A percentile compares a stretch with the other conserved stretches of the same genome.
These are phyloP conservation scores for Sclerodermus sp. DNA, from an alignment of 2,888 invertebrate species.

Conservation along the genomic window DNA sequence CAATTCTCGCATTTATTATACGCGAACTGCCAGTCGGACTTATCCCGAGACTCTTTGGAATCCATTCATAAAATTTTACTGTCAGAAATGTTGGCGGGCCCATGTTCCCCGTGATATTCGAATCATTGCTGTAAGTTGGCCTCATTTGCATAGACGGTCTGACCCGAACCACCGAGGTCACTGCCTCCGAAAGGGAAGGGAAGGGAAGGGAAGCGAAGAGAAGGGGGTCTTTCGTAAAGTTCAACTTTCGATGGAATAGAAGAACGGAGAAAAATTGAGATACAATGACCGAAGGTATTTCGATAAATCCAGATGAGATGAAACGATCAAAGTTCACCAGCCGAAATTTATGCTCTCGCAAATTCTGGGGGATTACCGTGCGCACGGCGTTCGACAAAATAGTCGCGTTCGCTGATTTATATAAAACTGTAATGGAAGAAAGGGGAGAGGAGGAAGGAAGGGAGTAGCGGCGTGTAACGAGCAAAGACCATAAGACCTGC, in stretches of 20 bases:
- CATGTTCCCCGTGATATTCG: constrained; percentile 10
- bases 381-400: constrained; percentile 29
- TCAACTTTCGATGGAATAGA: too few species aligned
- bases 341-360: constrained; percentile 42
- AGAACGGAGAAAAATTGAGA: too few species aligned
- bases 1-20: too few species aligned
- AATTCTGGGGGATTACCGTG: constrained; percentile 37
- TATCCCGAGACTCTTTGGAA: too few species aligned
- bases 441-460: too few species aligned
- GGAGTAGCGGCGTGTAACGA: constrained; percentile 30
- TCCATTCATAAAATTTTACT: too few species aligned
- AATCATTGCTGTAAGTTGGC: constrained; percentile 16
- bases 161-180: constrained; percentile 28
- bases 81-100: too few species aligned
- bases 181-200: not conserved
- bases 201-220: not conserved
- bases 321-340: too few species aligned
- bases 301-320: constrained; percentile 12
- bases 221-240: not conserved
- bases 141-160: constrained; percentile 45
- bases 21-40: too few species aligned
- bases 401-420: constrained; percentile 28
- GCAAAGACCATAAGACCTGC: constrained; percentile 23
- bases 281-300: too few species aligned
- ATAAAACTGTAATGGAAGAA: constrained; percentile 30